Evolutionary conservation across 2,113 vertebrate species (phyloP).

Genomic region (Thinocorus orbignyianus): DNA sequence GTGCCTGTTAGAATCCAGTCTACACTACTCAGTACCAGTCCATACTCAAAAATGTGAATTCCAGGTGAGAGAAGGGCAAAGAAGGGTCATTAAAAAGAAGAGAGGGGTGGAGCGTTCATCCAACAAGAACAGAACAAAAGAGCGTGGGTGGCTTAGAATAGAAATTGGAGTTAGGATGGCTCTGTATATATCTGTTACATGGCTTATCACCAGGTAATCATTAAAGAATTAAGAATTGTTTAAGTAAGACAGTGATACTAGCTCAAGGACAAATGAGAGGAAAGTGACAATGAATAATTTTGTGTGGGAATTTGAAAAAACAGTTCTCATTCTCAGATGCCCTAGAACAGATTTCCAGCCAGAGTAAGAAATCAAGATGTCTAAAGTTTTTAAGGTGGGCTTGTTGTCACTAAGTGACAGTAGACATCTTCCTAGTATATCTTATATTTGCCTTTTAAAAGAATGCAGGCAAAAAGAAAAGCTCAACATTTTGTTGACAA

Average conservation of each 20-base stretch:
- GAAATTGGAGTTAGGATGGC: accelerated
- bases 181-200: neutral
- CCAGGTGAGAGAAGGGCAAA: neutral
- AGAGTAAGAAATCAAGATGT: neutral
- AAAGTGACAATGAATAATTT: neutral
- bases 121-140: neutral
- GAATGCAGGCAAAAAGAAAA: neutral
- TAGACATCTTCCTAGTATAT: neutral
- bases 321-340: neutral
- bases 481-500: neutral
- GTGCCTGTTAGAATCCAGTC: neutral
- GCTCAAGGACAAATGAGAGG: neutral
- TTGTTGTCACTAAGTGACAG: neutral
- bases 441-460: neutral
- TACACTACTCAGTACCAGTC: neutral
- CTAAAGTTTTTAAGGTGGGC: neutral
- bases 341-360: neutral
- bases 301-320: neutral
- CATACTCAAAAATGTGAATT: neutral
- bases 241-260: neutral
- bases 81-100: neutral
- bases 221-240: neutral
- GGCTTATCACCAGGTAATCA: neutral
- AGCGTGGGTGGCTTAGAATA: neutral
- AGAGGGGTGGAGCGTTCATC: neutral